Conservation (phyloP, 1,140 invertebrate species). For the Phthorimaea operculella region DNA sequence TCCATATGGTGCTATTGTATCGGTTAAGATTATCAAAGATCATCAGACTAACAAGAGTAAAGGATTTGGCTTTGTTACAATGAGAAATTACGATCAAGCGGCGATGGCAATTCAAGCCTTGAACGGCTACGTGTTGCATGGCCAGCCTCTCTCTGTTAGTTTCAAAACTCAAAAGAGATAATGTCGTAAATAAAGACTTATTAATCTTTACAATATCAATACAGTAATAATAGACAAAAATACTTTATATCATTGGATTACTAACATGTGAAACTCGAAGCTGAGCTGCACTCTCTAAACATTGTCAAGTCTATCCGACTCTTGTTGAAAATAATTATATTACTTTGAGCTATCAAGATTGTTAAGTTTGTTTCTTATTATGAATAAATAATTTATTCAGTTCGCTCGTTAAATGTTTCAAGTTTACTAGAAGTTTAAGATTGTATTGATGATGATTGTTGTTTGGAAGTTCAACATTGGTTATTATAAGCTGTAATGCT, state of each 20-base stretch:
- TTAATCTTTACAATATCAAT: slow-evolving; percentile 58
- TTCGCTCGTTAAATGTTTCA: slow-evolving; percentile 67
- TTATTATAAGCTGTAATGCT: slow-evolving; percentile 60
- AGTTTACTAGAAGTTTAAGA: slow-evolving; percentile 66
- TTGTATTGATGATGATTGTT: slow-evolving; percentile 60
- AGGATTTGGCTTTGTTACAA: slow-evolving; percentile 99
- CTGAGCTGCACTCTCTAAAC: too few relatives aligned
- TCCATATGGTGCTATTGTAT: slow-evolving; percentile 98
- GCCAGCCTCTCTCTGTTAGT: slow-evolving; percentile 97
- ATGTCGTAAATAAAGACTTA: slow-evolving; percentile 49
- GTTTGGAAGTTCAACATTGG: slow-evolving; percentile 58
- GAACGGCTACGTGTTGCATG: slow-evolving; percentile 97
- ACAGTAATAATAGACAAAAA: slow-evolving; percentile 62
- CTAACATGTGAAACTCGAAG: slow-evolving; percentile 39
- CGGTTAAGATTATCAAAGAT: slow-evolving; percentile 98
- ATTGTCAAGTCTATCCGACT: slow-evolving; percentile 37
- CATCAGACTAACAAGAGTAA: slow-evolving; percentile 99
- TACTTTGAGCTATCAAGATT: slow-evolving; percentile 66
- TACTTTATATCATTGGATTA: slow-evolving; percentile 50
- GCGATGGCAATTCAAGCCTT: slow-evolving; percentile 97
- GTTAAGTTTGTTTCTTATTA: slow-evolving; percentile 68
- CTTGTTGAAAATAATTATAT: slow-evolving; percentile 65
- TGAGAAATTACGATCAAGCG: slow-evolving; percentile 99
- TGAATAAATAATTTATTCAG: slow-evolving; percentile 67
- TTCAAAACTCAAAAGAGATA: slow-evolving; percentile 92